Conservation (phyloP, 2,797 vertebrate species). For the Limnodromus scolopaceus region DNA sequence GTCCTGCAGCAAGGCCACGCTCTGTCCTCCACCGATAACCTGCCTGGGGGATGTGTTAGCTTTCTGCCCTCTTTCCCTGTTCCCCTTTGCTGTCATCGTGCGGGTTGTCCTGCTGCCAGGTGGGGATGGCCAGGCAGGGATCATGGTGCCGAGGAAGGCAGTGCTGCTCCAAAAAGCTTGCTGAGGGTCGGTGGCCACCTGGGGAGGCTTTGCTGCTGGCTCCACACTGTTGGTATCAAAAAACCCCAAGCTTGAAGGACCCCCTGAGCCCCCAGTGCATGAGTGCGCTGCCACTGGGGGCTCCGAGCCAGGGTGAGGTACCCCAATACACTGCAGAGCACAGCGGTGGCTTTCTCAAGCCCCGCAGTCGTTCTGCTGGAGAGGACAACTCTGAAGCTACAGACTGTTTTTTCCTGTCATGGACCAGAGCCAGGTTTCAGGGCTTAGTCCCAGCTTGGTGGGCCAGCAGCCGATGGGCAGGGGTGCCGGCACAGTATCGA, state of each 20-base stretch:
- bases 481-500: not conserved
- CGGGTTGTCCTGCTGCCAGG: not conserved
- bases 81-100: not conserved
- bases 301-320: not conserved
- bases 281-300: not conserved
- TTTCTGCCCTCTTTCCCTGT: accelerated
- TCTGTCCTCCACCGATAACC: not conserved
- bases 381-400: not conserved
- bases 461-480: not conserved
- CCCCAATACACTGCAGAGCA: not conserved
- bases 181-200: not conserved
- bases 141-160: not conserved
- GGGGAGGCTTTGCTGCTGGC: not conserved
- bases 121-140: not conserved
- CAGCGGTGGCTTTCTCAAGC: accelerated
- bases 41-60: not conserved
- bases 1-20: not conserved
- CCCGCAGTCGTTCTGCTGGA: not conserved
- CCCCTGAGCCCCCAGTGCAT: accelerated
- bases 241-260: not conserved
- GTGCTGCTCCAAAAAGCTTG: not conserved
- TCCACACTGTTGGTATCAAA: not conserved
- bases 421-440: not conserved
- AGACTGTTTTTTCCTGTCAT: not conserved
- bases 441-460: not conserved